These are phyloP conservation scores for Motacilla alba DNA, from an alignment of 2,113 vertebrate genomes.

Conservation along the genomic window DNA sequence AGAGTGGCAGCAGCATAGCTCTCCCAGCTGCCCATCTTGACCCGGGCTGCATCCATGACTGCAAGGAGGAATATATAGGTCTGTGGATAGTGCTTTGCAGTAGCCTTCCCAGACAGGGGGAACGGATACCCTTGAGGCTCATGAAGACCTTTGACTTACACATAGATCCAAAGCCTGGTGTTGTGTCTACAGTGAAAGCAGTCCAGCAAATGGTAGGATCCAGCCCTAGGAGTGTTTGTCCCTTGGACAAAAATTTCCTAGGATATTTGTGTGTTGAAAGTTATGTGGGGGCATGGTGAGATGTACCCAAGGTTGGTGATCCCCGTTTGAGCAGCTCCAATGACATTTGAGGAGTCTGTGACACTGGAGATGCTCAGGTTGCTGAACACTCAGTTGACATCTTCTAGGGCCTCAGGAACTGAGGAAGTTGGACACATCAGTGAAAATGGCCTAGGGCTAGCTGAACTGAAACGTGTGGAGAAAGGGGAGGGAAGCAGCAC, in stretches of 20 bases:
- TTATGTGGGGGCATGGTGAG: rapidly evolving
- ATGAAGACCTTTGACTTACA: neutral
- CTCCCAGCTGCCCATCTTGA: neutral
- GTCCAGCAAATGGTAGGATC: neutral
- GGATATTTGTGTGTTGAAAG: neutral
- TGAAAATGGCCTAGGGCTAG: neutral
- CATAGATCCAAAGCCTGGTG: neutral
- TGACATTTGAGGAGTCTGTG: neutral
- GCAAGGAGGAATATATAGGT: neutral
- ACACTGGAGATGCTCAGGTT: neutral
- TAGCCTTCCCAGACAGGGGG: rapidly evolving
- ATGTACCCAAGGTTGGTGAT: neutral
- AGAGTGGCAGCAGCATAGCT: rapidly evolving
- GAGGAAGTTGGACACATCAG: neutral
- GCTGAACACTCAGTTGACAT: neutral
- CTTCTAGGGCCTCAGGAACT: neutral
- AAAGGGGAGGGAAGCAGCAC: neutral
- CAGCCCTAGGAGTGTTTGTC: neutral
- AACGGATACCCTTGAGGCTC: neutral
- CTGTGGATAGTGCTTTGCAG: neutral
- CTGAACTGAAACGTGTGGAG: neutral
- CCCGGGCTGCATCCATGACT: neutral
- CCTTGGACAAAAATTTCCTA: neutral
- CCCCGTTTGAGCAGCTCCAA: neutral
- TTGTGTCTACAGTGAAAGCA: neutral